Evolutionary conservation across 1,140 invertebrate genomes (phyloP), one percentile per base, ranked within the genome.

Genomic region (Lepidostoma basale): DNA sequence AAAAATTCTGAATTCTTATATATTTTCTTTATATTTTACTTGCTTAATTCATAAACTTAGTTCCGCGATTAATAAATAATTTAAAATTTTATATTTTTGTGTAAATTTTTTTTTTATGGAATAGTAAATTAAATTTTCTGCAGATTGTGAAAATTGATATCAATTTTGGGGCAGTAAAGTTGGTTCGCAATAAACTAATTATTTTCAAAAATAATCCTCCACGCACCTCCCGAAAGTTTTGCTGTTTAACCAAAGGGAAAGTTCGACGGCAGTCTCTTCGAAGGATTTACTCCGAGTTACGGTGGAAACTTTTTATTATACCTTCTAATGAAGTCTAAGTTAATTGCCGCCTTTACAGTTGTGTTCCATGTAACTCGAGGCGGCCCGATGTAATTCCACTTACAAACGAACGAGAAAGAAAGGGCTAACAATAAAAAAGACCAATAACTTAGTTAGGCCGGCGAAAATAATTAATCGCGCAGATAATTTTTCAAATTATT

Each of bases 281-380:
- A 23, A 63, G 69, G 69, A 71, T 71, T 71, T 64, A 16, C 69
- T 67, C 62, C 36, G 39, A 67, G 64, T 67, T 71, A 63, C 66
- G 40, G 22, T 52, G 23, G 26, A 68, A 72, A 65, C 16, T 72
- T 72, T 72, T 72, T 69, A 72, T 72, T 69, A 67, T 72, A 69
- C 62, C 70, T 69, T 63, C 67, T 72, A 72, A 72, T 72, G 67
- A 72, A 69, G 70, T 67, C 67, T 67, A 62, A 72, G 67, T 72
- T 72, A 72, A 72, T 72, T 72, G 70, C 67, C 67, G 63, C 58
- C 67, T 69, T 69, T 67, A 67, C 70, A 69, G 62, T 72, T 72
- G 65, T 58, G 62, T 62, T 72, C 42, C 54, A 30, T 45, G 60
- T 67, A 26, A 65, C 60, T 69, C 28, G 52, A 49, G 23, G 5